These are phyloP conservation scores for Tiaroga cobitis DNA, from an alignment of 2,797 vertebrate genomes.

Conservation along the genomic window DNA sequence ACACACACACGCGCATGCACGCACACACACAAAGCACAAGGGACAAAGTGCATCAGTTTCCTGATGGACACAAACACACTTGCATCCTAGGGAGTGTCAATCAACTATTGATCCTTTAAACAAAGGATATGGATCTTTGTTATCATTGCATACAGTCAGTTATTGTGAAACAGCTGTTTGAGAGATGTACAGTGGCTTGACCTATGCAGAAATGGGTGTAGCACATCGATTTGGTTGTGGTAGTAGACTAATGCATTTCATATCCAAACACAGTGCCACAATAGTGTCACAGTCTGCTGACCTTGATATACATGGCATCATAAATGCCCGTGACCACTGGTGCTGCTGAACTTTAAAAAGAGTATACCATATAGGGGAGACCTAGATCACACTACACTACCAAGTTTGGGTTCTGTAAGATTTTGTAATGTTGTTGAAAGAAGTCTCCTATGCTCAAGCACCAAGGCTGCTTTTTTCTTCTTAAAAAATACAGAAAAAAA, in stretches of 20 bases:
- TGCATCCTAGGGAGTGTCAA: slow-evolving; percentile 28
- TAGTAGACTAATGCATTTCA: slow-evolving; percentile 33
- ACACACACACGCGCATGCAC: background rate
- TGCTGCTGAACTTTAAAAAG: background rate
- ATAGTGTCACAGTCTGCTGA: slow-evolving; percentile 25
- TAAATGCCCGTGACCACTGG: background rate
- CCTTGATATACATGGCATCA: slow-evolving; percentile 16
- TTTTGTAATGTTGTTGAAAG: background rate
- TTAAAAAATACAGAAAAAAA: background rate
- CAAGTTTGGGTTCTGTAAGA: background rate
- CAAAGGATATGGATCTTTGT: slow-evolving; percentile 30
- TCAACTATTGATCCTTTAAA: slow-evolving; percentile 33
- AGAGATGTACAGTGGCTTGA: background rate
- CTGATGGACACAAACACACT: slow-evolving; percentile 38
- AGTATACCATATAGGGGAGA: background rate
- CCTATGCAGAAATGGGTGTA: slow-evolving; percentile 25
- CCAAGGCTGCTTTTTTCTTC: background rate
- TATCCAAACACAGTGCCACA: background rate
- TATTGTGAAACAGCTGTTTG: slow-evolving; percentile 51
- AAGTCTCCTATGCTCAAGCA: background rate
- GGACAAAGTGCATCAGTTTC: slow-evolving; percentile 51
- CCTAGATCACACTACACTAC: background rate
- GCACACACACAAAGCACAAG: background rate
- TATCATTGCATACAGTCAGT: slow-evolving; percentile 46
- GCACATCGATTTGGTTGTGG: slow-evolving; percentile 11